Evolutionary conservation across 2,797 vertebrate genomes (phyloP).

Genomic region (Rhinogobio ventralis): DNA sequence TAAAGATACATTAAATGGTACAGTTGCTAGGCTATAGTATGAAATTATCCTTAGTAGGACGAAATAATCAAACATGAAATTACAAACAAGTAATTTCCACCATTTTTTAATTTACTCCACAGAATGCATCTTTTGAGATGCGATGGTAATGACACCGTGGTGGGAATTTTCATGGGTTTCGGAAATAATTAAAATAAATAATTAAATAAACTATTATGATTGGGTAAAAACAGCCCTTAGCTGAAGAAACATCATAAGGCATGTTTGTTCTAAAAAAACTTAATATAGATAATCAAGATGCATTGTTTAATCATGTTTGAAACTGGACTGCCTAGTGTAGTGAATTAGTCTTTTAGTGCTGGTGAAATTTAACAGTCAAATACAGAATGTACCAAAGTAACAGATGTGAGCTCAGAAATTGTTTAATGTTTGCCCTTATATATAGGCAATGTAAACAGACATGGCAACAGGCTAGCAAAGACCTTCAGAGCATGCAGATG

Average conservation of each 20-base stretch:
- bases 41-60: background rate
- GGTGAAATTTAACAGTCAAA: background rate
- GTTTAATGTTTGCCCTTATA: slow-evolving; percentile 42
- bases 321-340: background rate
- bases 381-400: background rate
- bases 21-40: background rate
- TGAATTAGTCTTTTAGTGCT: background rate
- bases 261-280: background rate
- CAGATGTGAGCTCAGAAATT: slow-evolving; percentile 50
- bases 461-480: slow-evolving; percentile 63
- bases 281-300: background rate
- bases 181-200: background rate
- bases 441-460: slow-evolving; percentile 47
- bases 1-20: background rate
- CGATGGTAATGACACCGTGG: too few relatives aligned
- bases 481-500: slow-evolving; percentile 76
- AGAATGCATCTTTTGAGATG: background rate
- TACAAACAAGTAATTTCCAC: too few relatives aligned
- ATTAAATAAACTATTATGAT: background rate
- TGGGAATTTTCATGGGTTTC: background rate
- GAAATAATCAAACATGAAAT: background rate
- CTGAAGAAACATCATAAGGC: background rate
- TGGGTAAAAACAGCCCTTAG: background rate
- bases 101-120: background rate
- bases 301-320: background rate